These are phyloP conservation scores for Leucophenga maculata DNA, from an alignment of 2,888 invertebrate genomes.

Conservation along the genomic window DNA sequence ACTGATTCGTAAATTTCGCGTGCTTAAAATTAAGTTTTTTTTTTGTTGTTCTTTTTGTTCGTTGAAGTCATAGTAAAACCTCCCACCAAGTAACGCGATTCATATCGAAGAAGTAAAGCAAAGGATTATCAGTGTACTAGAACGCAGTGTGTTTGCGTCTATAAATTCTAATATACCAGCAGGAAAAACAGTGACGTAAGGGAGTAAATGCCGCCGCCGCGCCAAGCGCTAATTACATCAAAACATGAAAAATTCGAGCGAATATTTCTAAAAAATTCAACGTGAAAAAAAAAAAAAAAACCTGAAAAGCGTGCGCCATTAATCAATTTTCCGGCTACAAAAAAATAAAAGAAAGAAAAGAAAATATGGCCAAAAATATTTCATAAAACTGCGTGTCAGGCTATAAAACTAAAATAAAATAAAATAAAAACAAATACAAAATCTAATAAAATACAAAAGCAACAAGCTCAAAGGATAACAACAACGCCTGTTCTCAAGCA, in stretches of 20 bases:
- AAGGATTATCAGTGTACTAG: slow-evolving; percentile 41
- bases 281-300: slow-evolving; percentile 14
- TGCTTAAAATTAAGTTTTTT: neutral
- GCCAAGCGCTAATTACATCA: slow-evolving; percentile 57
- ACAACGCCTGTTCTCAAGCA: neutral
- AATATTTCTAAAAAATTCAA: slow-evolving; percentile 54
- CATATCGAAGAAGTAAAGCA: slow-evolving; percentile 25
- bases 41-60: neutral
- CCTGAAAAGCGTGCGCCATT: slow-evolving; percentile 41
- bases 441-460: slow-evolving; percentile 2
- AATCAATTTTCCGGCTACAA: slow-evolving; percentile 62
- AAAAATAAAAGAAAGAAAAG: slow-evolving; percentile 7
- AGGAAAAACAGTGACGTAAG: slow-evolving; percentile 6
- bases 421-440: neutral
- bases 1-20: slow-evolving; percentile 12
- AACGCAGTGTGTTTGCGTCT: slow-evolving; percentile 32
- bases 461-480: neutral
- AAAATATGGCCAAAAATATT: neutral
- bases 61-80: neutral
- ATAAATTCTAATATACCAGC: slow-evolving; percentile 55
- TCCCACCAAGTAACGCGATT: neutral
- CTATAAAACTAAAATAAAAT: slow-evolving; percentile 7
- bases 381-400: slow-evolving; percentile 7
- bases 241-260: slow-evolving; percentile 49
- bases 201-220: neutral